phyloP scores from a whole-genome alignment of 2,113 vertebrate species.

The Puffinus mauretanicus region DNA sequence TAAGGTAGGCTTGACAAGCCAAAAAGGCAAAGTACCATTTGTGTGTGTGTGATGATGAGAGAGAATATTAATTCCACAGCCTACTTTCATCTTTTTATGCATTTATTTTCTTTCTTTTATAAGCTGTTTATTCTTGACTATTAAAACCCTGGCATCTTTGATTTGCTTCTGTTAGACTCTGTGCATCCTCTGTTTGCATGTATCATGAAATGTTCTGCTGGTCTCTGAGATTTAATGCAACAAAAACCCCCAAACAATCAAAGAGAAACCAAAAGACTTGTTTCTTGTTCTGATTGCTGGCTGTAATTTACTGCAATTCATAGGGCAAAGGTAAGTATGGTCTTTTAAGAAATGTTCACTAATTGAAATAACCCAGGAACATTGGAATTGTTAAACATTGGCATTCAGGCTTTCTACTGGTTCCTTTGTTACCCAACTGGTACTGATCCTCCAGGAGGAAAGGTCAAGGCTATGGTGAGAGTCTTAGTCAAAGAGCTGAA shows the following conservation, averaged over 20 bases:
- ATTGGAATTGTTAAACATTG: neutral
- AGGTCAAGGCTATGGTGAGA: neutral
- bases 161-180: neutral
- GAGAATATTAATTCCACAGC: neutral
- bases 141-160: neutral
- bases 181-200: neutral
- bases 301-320: neutral
- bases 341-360: neutral
- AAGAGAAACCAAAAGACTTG: neutral
- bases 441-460: neutral
- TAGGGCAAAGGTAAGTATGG: neutral
- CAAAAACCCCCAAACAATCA: neutral
- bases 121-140: neutral
- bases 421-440: neutral
- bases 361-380: neutral
- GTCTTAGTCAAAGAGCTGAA: neutral
- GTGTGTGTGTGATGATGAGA: neutral
- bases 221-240: neutral
- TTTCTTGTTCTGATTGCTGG: neutral
- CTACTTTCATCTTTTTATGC: neutral
- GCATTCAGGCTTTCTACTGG: neutral
- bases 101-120: neutral
- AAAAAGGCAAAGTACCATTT: neutral
- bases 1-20: neutral
- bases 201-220: neutral